These are phyloP conservation scores for Acleris literana DNA, from an alignment of 2,888 invertebrate species.

Conservation along the genomic window DNA sequence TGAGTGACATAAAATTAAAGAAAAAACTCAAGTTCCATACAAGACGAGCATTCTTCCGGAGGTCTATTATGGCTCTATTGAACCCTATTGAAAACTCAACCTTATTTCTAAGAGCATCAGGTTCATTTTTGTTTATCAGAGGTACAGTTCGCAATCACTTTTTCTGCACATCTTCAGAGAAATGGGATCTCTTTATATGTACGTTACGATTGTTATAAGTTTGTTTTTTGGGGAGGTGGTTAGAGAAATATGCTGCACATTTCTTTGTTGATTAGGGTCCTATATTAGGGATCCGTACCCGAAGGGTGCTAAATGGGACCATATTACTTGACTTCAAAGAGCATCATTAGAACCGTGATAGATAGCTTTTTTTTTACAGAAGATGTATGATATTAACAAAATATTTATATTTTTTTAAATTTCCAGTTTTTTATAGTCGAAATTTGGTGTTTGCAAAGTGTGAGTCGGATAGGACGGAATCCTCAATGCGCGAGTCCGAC, in stretches of 20 bases:
- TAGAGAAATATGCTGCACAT: not conserved
- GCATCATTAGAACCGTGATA: too few relatives aligned
- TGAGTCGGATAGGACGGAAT: too few relatives aligned
- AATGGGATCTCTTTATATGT: slow-evolving; percentile 50
- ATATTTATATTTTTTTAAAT: too few relatives aligned
- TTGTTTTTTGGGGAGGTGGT: slow-evolving; percentile 9
- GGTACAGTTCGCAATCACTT: slow-evolving; percentile 52
- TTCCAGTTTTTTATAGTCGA: too few relatives aligned
- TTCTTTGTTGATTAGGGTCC: not conserved
- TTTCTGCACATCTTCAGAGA: slow-evolving; percentile 59
- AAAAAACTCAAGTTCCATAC: slow-evolving; percentile 63
- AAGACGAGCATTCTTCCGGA: slow-evolving; percentile 62
- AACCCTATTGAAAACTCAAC: slow-evolving; percentile 33
- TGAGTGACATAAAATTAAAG: slow-evolving; percentile 65
- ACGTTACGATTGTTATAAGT: slow-evolving; percentile 42
- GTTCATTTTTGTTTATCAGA: slow-evolving; percentile 9
- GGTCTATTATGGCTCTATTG: slow-evolving; percentile 57
- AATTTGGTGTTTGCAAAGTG: too few relatives aligned
- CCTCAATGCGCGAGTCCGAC: too few relatives aligned
- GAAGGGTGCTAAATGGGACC: too few relatives aligned
- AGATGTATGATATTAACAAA: too few relatives aligned
- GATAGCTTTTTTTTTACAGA: too few relatives aligned
- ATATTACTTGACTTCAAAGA: too few relatives aligned
- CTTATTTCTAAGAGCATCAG: slow-evolving; percentile 28
- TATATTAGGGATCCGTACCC: not conserved